Evolutionary conservation across 2,113 vertebrate species (phyloP).

Genomic region (Pelvicachromis taeniatus): DNA sequence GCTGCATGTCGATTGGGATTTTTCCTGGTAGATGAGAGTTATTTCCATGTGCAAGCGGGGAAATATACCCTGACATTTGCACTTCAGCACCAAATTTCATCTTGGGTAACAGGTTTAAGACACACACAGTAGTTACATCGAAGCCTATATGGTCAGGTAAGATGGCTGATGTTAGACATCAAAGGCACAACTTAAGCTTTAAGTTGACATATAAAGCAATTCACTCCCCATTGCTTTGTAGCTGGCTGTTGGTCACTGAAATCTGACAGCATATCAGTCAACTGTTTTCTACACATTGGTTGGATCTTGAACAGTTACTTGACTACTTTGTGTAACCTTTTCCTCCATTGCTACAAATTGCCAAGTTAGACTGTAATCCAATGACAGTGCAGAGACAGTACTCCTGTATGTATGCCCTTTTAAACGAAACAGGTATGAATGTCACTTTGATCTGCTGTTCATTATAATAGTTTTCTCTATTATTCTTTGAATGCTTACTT

Average conservation of each 20-base stretch:
- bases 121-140: neutral
- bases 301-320: neutral
- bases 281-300: neutral
- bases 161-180: neutral
- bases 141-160: neutral
- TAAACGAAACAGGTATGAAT: neutral
- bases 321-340: neutral
- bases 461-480: accelerated
- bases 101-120: neutral
- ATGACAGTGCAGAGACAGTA: neutral
- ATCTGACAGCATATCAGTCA: neutral
- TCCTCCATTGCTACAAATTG: neutral
- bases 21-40: neutral
- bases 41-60: neutral
- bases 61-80: neutral
- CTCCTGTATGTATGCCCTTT: neutral
- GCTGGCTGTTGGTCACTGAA: neutral
- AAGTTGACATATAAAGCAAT: neutral
- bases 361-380: neutral
- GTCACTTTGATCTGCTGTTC: neutral
- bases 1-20: neutral
- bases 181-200: neutral
- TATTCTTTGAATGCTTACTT: neutral
- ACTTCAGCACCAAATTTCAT: neutral
- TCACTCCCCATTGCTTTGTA: neutral